Evolutionary conservation across 1,140 invertebrate genomes (phyloP), one percentile per base, ranked within the genome.

Genomic region (Drosophila nigromelanica): DNA sequence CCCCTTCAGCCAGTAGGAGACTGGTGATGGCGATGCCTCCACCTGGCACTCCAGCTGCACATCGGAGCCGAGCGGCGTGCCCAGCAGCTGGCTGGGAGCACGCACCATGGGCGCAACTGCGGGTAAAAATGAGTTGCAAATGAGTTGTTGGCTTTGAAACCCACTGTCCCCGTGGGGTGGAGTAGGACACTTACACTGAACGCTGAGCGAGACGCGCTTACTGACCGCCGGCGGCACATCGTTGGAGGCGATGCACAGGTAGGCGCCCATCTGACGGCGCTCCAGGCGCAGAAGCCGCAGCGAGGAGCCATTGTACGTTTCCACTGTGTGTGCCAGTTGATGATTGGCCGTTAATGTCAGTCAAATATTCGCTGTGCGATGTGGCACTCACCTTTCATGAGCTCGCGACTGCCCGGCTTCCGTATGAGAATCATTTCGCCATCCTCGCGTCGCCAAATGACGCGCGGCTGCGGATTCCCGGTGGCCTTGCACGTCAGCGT

Each of bases 191-290:
- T 97, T 93, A 98, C 97, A 98, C 92, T 97, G 97, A 59, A 98
- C 96, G 91, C 96, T 96, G 43, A 97, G 93, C 50, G 95, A 95
- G 72, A 98, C 96, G 76, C 97, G 93, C 92, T 97, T 97, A 93
- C 96, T 97, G 82, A 97, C 96, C 11, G 96, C 96, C 27, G 97
- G 97, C 64, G 96, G 97, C 21, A 97, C 96, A 92, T 97, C 97
- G 92, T 97, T 97, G 83, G 95, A 96, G 30, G 96, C 96, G 78
- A 97, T 97, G 93, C 96, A 98, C 70, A 97, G 94, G 92, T 97
- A 97, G 33, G 96, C 95, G 35, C 96, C 96, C 96, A 97, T 97
- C 93, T 97, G 96, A 78, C 94, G 93, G 60, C 96, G 93, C 78
- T 97, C 96, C 78, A 97, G 93, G 45, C 95, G 94, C 93, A 95